Evolutionary conservation across 2,888 invertebrate species (phyloP).

Genomic region (Melanargia galathea): DNA sequence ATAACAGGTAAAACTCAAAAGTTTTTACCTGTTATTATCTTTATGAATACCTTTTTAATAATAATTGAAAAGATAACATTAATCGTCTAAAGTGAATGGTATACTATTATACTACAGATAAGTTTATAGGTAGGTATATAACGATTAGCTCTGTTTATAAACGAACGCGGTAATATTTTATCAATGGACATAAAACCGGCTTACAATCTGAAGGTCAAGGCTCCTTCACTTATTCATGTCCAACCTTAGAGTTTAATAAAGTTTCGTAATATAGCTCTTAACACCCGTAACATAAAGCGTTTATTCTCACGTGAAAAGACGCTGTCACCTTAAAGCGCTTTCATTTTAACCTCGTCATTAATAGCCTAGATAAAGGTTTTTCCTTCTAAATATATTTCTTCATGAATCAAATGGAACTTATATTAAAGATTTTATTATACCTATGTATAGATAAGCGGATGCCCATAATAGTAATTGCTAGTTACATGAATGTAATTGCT

Average conservation of each 20-base stretch:
- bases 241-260: constrained; percentile 12
- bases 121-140: neutral
- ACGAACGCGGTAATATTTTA: constrained; percentile 17
- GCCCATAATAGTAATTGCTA: no score
- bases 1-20: no score
- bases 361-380: neutral
- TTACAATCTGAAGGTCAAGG: constrained; percentile 29
- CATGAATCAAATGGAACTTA: no score
- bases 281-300: neutral
- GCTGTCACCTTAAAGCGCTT: constrained; percentile 5
- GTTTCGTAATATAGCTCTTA: constrained; percentile 7
- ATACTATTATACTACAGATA: neutral
- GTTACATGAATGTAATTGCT: no score
- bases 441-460: no score
- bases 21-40: no score
- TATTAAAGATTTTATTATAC: no score
- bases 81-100: no score
- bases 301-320: constrained; percentile 2
- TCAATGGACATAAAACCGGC: constrained; percentile 22
- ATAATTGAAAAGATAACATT: no score
- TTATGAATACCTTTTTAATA: no score
- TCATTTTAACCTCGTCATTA: neutral
- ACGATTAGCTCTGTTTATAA: neutral
- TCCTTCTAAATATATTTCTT: no score
- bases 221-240: constrained; percentile 21